Percentiles rank a stretch among this genome's conserved stretches.
These are phyloP conservation scores for Xenopus tropicalis DNA, from an alignment of 2,113 vertebrate species.

Conservation along the genomic window UCB_Xtro_10.0 CM004447.2:130197501-130198000, in stretches of 20 bases:
- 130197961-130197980: constrained; percentile 41
- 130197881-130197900: constrained; percentile 34
- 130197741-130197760: not conserved
- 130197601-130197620: too few species aligned
- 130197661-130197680: too few species aligned
- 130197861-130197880: constrained; percentile 40
- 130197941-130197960: constrained; percentile 32
- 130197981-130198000: not conserved
- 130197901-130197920: constrained; percentile 45
- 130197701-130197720: too few species aligned
- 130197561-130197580: too few species aligned
- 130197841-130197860: constrained; percentile 42
- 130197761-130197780: constrained; percentile 1
- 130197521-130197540: too few species aligned
- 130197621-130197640: too few species aligned
- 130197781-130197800: constrained; percentile 37
- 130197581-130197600: too few species aligned
- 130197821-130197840: constrained; percentile 38
- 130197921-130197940: constrained; percentile 42
- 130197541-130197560: too few species aligned
- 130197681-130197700: too few species aligned
- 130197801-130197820: constrained; percentile 35
- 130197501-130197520: too few species aligned
- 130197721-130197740: too few species aligned
- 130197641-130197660: too few species aligned